Base-by-base conservation (phyloP, 1,140 invertebrate species). In the Helicorthomorpha holstii region DNA sequence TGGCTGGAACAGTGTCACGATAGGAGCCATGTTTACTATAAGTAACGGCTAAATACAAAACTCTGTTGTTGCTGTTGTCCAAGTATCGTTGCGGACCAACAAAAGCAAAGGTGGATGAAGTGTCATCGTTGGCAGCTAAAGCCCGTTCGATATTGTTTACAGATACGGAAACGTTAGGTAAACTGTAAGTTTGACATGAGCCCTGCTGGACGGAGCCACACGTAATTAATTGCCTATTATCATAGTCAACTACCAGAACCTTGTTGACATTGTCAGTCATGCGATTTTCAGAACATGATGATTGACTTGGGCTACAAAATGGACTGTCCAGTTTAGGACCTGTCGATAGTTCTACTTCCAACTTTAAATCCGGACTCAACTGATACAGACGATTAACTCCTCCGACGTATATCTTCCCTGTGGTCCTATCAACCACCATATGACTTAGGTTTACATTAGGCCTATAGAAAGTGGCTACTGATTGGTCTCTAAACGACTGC, bases 1-100 rank as follows among this genome's bases (percentile, higher is more conserved):
- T 90, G 1, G 89, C 89, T 3, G 91, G 91, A 16, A 95, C 89
- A 58, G 91, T 82, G 61, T 93, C 86, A n/a, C 89, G 75, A 66
- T 87, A 91, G 57, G 90, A 84, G 4, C 89, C 91, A 56, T 82
- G 82, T 59, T 85, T 87, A 0, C 88, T 94, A 62, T 93, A 92
- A 1, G 91, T 94, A 2, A 89, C 91, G 2, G 88, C 90, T 3
- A 96, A 87, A 70, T 96, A 96, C 0, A 97, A 69, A 22, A 94
- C 83, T 64, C 87, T 84, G 1, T 77, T 77, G 26, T 73, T 68
- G 45, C 78, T 75, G 79, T 80, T 85, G 1, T 75, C 71, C 57
- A 78, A 77, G 61, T 90, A 89, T 46, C 81, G 77, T 56, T 90
- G 82, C 0, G 91, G 91, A 0, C 91, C 91, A 48, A 97, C 88